phyloP scores from a whole-genome alignment of 1,140 invertebrate genomes.

The Frieseomelitta varia region DNA sequence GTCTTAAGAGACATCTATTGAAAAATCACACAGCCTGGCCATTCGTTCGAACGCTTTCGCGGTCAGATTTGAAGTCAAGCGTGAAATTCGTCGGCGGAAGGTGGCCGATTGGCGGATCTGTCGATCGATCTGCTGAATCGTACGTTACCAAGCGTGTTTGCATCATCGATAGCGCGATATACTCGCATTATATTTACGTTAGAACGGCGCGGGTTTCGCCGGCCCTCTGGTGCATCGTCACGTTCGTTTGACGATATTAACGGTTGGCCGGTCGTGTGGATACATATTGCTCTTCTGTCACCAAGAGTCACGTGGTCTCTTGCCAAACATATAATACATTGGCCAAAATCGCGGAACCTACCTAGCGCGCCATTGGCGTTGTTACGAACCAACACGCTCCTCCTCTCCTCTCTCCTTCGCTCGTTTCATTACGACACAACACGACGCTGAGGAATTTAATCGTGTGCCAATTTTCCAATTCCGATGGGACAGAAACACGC shows the following conservation, averaged over 20 bases:
- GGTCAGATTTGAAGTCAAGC: background rate
- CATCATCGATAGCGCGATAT: conserved; percentile 21
- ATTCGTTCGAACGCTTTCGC: no score
- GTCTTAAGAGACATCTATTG: no score
- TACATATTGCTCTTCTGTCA: conserved; percentile 60
- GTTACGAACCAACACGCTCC: background rate
- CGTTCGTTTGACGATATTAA: conserved; percentile 61
- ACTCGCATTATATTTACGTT: conserved; percentile 31
- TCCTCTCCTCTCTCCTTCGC: no score
- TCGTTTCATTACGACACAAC: background rate
- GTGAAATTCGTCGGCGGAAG: background rate
- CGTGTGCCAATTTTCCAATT: background rate
- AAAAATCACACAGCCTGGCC: no score
- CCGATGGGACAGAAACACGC: no score
- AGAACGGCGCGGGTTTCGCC: background rate
- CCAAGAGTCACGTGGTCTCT: conserved; percentile 47
- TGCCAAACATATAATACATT: background rate
- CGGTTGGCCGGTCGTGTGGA: conserved; percentile 39
- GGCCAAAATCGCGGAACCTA: background rate
- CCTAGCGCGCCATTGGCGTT: background rate
- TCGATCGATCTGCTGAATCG: conserved; percentile 9
- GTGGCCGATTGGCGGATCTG: background rate
- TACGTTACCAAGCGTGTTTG: conserved; percentile 48
- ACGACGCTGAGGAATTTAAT: background rate
- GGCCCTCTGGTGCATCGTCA: conserved; percentile 4